These are phyloP conservation scores for Patiria miniata DNA, from an alignment of 35 echinoderm and acorn worm genomes.

Conservation along the genomic window DNA sequence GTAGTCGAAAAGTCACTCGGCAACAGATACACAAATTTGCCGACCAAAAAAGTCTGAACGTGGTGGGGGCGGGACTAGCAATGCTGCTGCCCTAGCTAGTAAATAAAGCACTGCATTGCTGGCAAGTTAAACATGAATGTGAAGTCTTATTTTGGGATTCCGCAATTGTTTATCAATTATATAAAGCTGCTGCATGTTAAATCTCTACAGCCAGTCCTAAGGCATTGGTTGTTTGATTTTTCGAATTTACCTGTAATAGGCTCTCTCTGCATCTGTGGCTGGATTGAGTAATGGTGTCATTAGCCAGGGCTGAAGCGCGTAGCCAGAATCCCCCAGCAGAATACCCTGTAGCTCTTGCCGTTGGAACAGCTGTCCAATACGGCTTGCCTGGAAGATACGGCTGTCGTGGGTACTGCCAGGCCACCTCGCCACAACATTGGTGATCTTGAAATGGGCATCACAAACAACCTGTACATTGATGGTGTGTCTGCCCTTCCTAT, in stretches of 20 bases:
- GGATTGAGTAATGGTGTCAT: slow-evolving; percentile 69
- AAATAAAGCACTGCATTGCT: not conserved
- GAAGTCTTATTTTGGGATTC: not conserved
- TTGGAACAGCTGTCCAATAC: slow-evolving; percentile 19
- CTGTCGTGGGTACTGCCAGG: slow-evolving; percentile 8
- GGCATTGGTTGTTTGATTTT: not conserved
- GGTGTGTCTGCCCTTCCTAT: slow-evolving; percentile 56
- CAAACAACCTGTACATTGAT: slow-evolving; percentile 64
- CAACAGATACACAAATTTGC: no score
- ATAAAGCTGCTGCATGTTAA: no score
- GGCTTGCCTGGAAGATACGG: not conserved
- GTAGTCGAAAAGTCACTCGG: no score
- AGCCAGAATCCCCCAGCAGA: slow-evolving; percentile 67
- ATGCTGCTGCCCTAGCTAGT: not conserved
- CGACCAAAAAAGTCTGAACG: no score
- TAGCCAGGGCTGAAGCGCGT: slow-evolving; percentile 50
- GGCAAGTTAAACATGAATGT: not conserved
- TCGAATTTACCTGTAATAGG: slow-evolving; percentile 61
- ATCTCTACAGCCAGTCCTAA: not conserved
- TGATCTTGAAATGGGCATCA: slow-evolving; percentile 54
- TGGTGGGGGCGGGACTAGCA: not conserved
- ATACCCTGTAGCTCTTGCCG: slow-evolving; percentile 43
- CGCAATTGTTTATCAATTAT: not conserved
- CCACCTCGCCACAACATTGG: slow-evolving; percentile 26
- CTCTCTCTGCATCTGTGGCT: slow-evolving; percentile 38